Conservation (phyloP, 92 coral and sea anemone species). For the Actinostola sp. region DNA sequence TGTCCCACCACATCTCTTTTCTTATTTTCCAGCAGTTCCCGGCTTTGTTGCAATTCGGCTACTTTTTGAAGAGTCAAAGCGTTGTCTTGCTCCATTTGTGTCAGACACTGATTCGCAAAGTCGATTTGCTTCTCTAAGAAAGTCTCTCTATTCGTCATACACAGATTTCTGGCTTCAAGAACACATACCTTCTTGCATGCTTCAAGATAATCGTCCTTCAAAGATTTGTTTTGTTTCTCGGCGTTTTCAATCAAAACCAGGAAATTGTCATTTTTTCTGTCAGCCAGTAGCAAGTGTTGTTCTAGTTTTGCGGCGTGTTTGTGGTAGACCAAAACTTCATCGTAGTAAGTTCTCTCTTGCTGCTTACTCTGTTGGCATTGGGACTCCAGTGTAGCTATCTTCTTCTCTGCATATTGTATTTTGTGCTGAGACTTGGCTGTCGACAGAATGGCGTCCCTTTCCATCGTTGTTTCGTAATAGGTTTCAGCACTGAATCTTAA, state of each 20-base stretch:
- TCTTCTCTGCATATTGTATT: constrained; percentile 36
- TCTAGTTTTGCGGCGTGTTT: constrained; percentile 55
- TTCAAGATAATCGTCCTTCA: constrained; percentile 48
- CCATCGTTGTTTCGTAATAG: constrained; percentile 15
- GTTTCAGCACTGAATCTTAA: constrained; percentile 2
- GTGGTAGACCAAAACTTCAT: constrained; percentile 51
- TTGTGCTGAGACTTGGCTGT: constrained; percentile 23
- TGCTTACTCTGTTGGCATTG: constrained; percentile 14
- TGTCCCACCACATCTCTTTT: constrained; percentile 46
- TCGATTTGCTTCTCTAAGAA: constrained; percentile 6
- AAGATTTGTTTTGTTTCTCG: constrained; percentile 32
- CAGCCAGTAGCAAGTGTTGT: constrained; percentile 52
- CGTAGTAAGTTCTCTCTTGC: constrained; percentile 6
- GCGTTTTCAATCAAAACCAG: constrained; percentile 43
- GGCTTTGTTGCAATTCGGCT: constrained; percentile 44
- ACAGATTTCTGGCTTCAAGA: constrained; percentile 53
- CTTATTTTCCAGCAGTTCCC: constrained; percentile 45
- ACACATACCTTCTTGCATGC: constrained; percentile 58
- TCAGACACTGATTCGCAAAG: too few relatives aligned
- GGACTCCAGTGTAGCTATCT: constrained; percentile 18
- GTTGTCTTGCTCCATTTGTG: constrained; percentile 23
- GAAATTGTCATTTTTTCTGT: constrained; percentile 43
- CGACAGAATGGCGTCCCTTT: neutral
- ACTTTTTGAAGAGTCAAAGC: constrained; percentile 39
- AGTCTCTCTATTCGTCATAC: constrained; percentile 42